A percentile compares a stretch with the other conserved stretches of the same genome.
Evolutionary conservation across 2,888 invertebrate genomes (phyloP).

Genomic region (Spatulosminthurus flaviceps): DNA sequence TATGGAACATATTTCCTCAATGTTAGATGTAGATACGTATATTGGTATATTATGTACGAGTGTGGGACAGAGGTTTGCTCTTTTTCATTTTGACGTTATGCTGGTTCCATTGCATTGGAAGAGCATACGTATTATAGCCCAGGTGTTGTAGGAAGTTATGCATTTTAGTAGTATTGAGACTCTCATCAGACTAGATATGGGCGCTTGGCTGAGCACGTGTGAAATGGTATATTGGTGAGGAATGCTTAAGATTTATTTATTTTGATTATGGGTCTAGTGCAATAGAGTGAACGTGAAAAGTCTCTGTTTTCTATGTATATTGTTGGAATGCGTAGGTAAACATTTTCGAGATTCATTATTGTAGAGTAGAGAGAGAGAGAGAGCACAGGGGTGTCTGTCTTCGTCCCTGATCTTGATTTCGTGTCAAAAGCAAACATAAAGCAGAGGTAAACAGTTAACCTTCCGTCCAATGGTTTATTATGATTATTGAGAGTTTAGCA

Average conservation of each 20-base stretch:
- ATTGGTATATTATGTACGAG: too few species aligned
- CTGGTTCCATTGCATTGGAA: too few species aligned
- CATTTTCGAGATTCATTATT: too few species aligned
- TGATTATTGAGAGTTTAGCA: background rate
- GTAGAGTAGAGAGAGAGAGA: background rate
- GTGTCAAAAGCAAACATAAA: constrained; percentile 24
- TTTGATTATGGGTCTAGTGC: constrained; percentile 21
- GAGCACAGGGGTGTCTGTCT: background rate
- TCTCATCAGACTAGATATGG: constrained; percentile 18
- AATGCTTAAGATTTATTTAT: constrained; percentile 19
- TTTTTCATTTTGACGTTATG: too few species aligned
- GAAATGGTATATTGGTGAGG: constrained; percentile 31
- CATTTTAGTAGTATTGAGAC: background rate
- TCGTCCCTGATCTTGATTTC: constrained; percentile 42
- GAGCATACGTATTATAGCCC: too few species aligned
- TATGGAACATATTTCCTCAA: background rate
- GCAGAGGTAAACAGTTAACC: constrained; percentile 22
- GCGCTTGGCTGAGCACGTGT: constrained; percentile 39
- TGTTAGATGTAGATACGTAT: background rate
- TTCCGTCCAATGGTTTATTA: constrained; percentile 1
- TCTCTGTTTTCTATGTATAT: constrained; percentile 1
- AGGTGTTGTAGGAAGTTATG: constrained; percentile 10
- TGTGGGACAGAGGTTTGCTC: too few species aligned
- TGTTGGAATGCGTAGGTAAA: background rate
- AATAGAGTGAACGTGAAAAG: background rate